A percentile compares a stretch with the other conserved stretches of the same genome.
Conservation (phyloP, 2,888 invertebrate species). For the Gibbula magus region DNA sequence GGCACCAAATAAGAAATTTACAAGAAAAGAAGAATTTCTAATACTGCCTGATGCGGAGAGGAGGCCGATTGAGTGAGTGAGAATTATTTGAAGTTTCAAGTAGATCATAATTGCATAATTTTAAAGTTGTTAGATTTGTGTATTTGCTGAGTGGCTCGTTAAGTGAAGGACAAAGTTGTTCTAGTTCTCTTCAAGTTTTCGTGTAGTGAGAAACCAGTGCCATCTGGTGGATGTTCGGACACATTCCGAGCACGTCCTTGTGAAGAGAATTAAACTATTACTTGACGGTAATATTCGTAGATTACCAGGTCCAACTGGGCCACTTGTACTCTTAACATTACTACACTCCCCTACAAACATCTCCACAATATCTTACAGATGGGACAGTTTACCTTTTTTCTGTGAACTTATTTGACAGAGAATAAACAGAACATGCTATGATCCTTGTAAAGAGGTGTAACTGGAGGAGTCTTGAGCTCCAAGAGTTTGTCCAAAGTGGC, state of each 20-base stretch:
- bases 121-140: not conserved
- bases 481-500: too few relatives aligned
- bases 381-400: not conserved
- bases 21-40: not conserved
- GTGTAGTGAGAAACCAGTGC: not conserved
- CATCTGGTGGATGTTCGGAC: not conserved
- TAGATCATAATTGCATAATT: not conserved
- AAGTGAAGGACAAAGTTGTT: not conserved
- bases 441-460: not conserved
- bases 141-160: not conserved
- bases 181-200: not conserved
- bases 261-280: too few relatives aligned
- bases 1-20: not conserved
- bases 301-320: not conserved
- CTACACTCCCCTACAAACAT: too few relatives aligned
- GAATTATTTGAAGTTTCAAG: slow-evolving; percentile 10
- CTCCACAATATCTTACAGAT: not conserved
- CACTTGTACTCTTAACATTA: too few relatives aligned
- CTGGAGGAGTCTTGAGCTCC: too few relatives aligned
- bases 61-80: not conserved
- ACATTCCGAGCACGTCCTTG: too few relatives aligned
- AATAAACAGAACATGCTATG: not conserved
- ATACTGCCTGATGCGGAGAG: not conserved
- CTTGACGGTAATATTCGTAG: not conserved
- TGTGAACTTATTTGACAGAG: not conserved